A percentile compares a stretch with the other conserved stretches of the same genome.
These are phyloP conservation scores for Aleiodes alternator DNA, from an alignment of 2,888 invertebrate genomes.

Conservation along the genomic window DNA sequence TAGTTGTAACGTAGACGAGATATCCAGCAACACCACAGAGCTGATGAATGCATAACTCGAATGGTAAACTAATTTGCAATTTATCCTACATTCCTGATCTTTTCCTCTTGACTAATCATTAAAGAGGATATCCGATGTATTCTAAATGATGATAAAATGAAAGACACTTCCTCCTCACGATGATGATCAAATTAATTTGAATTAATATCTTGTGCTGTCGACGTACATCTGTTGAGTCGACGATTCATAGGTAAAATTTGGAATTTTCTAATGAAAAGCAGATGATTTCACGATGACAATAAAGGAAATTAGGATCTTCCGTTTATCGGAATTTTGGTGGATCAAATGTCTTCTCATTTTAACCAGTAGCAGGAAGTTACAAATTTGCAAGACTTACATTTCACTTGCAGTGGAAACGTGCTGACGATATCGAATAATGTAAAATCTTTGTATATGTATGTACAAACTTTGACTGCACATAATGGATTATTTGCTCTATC, in stretches of 20 bases:
- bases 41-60: conserved; percentile 50
- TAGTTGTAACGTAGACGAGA: conserved; percentile 27
- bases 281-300: no score
- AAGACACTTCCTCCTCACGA: no score
- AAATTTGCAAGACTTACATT: conserved; percentile 4
- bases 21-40: conserved; percentile 55
- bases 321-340: conserved; percentile 27
- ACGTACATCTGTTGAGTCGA: no score
- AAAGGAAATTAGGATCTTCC: conserved; percentile 21
- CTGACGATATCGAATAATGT: conserved; percentile 3
- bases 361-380: no score
- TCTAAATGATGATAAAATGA: no score
- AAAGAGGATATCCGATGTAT: not conserved
- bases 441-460: not conserved
- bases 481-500: not conserved
- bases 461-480: not conserved
- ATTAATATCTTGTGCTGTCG: no score
- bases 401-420: not conserved
- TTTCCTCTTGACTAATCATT: not conserved
- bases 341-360: conserved; percentile 1
- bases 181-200: no score
- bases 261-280: no score
- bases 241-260: no score
- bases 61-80: conserved; percentile 63
- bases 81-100: conserved; percentile 52